Conservation (phyloP, 2,797 vertebrate genomes). For the Pipistrellus pygmaeus region DNA sequence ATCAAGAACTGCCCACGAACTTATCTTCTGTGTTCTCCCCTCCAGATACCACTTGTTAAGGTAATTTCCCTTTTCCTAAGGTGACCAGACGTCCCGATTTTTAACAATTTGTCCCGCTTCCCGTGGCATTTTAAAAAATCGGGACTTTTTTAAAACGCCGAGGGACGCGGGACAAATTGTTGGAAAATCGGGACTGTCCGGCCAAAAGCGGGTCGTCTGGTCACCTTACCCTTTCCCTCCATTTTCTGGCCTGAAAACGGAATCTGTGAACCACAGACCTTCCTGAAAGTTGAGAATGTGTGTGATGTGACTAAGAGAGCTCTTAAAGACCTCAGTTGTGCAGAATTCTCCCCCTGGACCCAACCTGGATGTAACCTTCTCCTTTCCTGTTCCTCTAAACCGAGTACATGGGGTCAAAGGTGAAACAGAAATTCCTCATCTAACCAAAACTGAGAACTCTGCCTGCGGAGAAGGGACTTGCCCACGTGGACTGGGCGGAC, state of each 20-base stretch:
- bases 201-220: too few relatives aligned
- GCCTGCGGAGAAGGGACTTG: not conserved
- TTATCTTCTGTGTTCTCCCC: not conserved
- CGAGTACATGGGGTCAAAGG: not conserved
- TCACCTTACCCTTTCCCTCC: not conserved
- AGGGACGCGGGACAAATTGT: too few relatives aligned
- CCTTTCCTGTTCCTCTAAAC: not conserved
- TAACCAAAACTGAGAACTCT: constrained; percentile 43
- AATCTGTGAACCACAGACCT: not conserved
- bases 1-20: not conserved
- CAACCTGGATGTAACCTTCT: not conserved
- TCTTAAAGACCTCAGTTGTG: not conserved
- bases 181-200: too few relatives aligned
- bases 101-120: too few relatives aligned
- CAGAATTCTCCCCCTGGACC: not conserved
- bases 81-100: too few relatives aligned
- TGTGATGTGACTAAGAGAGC: not conserved
- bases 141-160: too few relatives aligned
- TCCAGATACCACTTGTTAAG: not conserved
- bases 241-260: constrained; percentile 43
- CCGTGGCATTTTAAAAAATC: too few relatives aligned
- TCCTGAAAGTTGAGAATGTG: not conserved
- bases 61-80: not conserved
- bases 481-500: not conserved
- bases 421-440: not conserved